These are phyloP conservation scores for Onychomys torridus DNA, from an alignment of 2,797 vertebrate genomes.

Conservation along the genomic window DNA sequence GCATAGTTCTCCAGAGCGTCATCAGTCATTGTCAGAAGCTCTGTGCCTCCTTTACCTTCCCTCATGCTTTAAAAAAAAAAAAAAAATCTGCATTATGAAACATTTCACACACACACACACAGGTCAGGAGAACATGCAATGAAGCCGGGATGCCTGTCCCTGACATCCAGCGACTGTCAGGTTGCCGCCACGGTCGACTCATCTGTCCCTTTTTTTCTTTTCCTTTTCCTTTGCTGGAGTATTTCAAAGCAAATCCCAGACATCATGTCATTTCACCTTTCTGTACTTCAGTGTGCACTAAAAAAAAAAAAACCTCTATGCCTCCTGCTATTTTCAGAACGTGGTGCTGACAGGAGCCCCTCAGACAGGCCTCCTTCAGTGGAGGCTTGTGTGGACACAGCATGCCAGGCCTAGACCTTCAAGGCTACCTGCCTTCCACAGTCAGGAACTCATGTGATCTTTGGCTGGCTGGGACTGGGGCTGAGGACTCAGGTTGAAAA, in stretches of 20 bases:
- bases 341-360: fast-evolving
- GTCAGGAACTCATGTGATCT: fast-evolving
- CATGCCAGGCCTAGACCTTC: fast-evolving
- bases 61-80: not conserved
- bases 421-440: fast-evolving
- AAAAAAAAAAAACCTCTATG: not conserved
- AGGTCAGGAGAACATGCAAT: not conserved
- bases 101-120: not conserved
- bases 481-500: not conserved
- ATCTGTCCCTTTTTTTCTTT: not conserved
- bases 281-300: not conserved
- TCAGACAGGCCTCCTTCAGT: fast-evolving
- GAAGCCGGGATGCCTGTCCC: not conserved
- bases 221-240: not conserved
- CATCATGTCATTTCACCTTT: not conserved
- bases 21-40: not conserved
- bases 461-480: not conserved
- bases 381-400: fast-evolving
- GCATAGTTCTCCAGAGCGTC: fast-evolving
- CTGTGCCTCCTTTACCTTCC: not conserved
- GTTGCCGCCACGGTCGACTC: not conserved
- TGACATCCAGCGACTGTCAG: fast-evolving
- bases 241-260: slow-evolving; percentile 46
- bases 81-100: not conserved
- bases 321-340: not conserved